Evolutionary conservation across 2,113 vertebrate species (phyloP), one percentile per base, ranked within the genome.

Genomic region (Pampusana beccarii): DNA sequence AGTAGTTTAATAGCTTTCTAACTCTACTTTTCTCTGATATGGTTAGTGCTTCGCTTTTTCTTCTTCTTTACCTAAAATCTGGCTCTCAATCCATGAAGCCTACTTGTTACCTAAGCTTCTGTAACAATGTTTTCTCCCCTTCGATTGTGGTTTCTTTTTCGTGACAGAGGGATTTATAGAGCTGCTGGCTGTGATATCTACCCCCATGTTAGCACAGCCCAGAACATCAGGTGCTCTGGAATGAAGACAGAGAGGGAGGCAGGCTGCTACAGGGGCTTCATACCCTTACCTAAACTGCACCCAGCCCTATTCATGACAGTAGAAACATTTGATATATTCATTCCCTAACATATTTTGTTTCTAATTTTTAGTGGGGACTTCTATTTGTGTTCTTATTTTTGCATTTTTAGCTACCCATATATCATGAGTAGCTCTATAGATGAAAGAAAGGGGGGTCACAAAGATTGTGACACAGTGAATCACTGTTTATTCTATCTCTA

Each of bases 401-500:
- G 18, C 53, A 51, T 70, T 84, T 73, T 74, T 66, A 78, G 31
- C 29, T 14, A 51, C 15, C 6, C 11, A 10, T 36, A 74, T 16
- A 26, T 86, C 40, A 62, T 72, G 58, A 33, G 14, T 33, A 88
- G 42, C n/a, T 88, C 38, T 71, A 23, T 67, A 90, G 79, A 23
- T 54, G 46, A 91, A 88, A 64, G 40, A 65, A 62, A 66, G 29
- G 10, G 4, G 13, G 53, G 40, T 86, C 79, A 82, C 67, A 36
- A 82, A 19, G 25, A 82, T 20, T 48, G n/a, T 75, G 53, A 58
- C 77, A 73, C 57, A 62, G 12, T 91, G 84, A 95, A 90, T 95
- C 92, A 92, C 44, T 94, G 77, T 92, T 96, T 94, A 83, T 94
- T 80, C 85, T 74, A 10, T 60, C 71, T 90, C 74, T 79, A 67